Evolutionary conservation across 1,140 invertebrate genomes (phyloP), one percentile per base, ranked within the genome.

Genomic region (Plutomurus gul): DNA sequence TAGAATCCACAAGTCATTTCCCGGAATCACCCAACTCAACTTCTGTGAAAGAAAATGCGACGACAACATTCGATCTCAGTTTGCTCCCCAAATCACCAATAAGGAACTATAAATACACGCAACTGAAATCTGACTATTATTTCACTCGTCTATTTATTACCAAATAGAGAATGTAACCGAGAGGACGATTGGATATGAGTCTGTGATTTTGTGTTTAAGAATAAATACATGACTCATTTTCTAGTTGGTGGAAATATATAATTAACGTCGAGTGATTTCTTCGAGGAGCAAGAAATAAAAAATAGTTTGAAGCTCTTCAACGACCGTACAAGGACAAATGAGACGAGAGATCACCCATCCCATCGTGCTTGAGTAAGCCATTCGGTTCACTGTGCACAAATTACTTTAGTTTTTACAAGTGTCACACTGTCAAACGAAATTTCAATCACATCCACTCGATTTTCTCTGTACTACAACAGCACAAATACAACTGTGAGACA

Each of bases 1-100:
- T n/a, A n/a, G 56, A 65, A 65, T 65, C 56, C 30, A 75, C 74
- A 70, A 79, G 78, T 79, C 78, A 79, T 79, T 79, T 79, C 78
- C 78, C 78, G 78, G 78, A 79, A 76, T 79, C 78, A 79, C 78
- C 78, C 78, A 79, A 33, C 51, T 13, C 7, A 43, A 43, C 39
- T 43, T n/a, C n/a, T n/a, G n/a, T n/a, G n/a, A n/a, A n/a, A n/a
- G n/a, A n/a, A n/a, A n/a, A n/a, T n/a, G n/a, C n/a, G n/a, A n/a
- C n/a, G n/a, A n/a, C n/a, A n/a, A n/a, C n/a, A n/a, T n/a, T n/a
- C n/a, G n/a, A n/a, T n/a, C n/a, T n/a, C n/a, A n/a, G n/a, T n/a
- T n/a, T n/a, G n/a, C n/a, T n/a, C n/a, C n/a, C n/a, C n/a, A n/a
- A n/a, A n/a, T n/a, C n/a, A n/a, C n/a, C n/a, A n/a, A n/a, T n/a